A percentile compares a stretch with the other conserved stretches of the same genome.
These are phyloP conservation scores for Aselliscus stoliczkanus DNA, from an alignment of 2,797 vertebrate genomes.

Conservation along the genomic window DNA sequence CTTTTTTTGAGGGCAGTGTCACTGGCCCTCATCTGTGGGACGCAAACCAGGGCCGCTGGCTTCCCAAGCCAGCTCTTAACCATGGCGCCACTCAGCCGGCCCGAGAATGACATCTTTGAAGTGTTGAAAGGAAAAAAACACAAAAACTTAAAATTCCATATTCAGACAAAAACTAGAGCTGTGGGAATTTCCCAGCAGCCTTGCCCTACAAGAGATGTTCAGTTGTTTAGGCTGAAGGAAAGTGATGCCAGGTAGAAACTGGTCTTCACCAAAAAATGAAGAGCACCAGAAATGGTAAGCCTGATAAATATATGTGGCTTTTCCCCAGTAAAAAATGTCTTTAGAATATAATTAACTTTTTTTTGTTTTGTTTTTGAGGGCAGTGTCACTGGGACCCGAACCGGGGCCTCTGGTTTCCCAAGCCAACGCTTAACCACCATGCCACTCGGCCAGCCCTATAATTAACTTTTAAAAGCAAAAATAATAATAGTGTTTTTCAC, in stretches of 20 bases:
- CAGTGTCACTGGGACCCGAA: too few species aligned
- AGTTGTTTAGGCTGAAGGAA: neutral
- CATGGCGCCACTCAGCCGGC: too few species aligned
- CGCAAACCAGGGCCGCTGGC: too few species aligned
- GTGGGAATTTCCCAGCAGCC: neutral
- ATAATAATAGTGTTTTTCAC: neutral
- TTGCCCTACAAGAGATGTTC: neutral
- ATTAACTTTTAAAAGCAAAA: neutral
- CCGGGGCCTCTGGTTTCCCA: too few species aligned
- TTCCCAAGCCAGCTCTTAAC: too few species aligned
- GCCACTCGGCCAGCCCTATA: too few species aligned
- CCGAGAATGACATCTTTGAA: neutral
- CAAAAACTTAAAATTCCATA: neutral
- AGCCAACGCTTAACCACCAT: too few species aligned
- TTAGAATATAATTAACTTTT: neutral
- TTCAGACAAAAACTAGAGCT: neutral
- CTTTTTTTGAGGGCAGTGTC: too few species aligned
- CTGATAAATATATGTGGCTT: neutral
- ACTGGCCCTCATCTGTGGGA: too few species aligned
- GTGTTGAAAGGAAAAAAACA: too few species aligned
- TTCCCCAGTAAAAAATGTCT: neutral
- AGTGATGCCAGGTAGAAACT: too few species aligned
- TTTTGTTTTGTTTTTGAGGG: too few species aligned
- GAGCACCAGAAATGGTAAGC: neutral
- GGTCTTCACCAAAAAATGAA: neutral